phyloP scores from a whole-genome alignment of 2,888 invertebrate genomes.

The Lasioglossum vierecki region DNA sequence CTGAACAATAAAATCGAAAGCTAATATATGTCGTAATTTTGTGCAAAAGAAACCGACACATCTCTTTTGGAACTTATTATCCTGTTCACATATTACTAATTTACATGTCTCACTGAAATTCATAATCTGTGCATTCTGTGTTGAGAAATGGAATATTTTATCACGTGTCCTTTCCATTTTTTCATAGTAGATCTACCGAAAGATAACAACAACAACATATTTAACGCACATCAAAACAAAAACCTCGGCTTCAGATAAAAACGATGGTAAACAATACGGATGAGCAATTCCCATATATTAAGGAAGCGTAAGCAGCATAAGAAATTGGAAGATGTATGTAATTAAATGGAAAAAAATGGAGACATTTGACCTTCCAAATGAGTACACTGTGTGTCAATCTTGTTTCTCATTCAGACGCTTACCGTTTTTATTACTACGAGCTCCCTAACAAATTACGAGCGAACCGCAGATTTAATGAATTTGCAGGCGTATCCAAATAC shows the following conservation, averaged over 20 bases:
- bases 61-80: neutral
- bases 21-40: neutral
- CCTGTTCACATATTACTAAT: neutral
- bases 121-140: neutral
- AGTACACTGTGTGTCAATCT: neutral
- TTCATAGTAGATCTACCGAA: neutral
- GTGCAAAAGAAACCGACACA: neutral
- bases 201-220: neutral
- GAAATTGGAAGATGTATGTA: neutral
- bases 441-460: neutral
- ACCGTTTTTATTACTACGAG: neutral
- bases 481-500: neutral
- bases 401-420: neutral
- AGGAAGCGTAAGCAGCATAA: neutral
- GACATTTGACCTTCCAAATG: constrained; percentile 1
- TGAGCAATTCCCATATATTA: neutral
- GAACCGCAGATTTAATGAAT: neutral
- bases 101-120: neutral
- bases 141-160: neutral
- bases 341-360: neutral
- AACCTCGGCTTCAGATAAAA: neutral
- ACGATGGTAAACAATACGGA: neutral
- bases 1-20: neutral
- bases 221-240: neutral
- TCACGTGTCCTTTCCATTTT: neutral